Conservation (phyloP, 2,797 vertebrate species). For the Taeniopygia guttata region DNA sequence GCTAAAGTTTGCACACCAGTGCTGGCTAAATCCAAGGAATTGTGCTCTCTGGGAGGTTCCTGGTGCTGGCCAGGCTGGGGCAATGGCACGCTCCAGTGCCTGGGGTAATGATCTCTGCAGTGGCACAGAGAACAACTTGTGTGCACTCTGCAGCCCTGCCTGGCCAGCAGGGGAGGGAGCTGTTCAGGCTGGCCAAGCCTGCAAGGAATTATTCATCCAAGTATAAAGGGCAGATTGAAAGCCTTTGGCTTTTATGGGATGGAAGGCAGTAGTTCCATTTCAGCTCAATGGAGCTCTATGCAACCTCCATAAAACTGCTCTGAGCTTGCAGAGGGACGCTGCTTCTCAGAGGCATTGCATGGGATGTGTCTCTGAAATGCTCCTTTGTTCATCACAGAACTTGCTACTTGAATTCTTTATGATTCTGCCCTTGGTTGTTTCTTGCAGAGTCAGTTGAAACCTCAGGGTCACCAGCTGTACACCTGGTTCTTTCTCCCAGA, state of each 20-base stretch:
- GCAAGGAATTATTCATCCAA: slow-evolving; percentile 47
- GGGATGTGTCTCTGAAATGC: not conserved
- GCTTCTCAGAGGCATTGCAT: not conserved
- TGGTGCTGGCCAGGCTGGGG: not conserved
- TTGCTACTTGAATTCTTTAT: not conserved
- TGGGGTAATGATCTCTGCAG: not conserved
- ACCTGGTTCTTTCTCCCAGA: not conserved
- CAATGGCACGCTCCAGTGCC: not conserved
- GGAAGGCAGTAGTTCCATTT: slow-evolving; percentile 18
- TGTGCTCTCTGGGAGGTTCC: not conserved
- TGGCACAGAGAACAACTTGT: not conserved
- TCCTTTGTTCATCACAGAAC: not conserved
- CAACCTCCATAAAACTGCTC: not conserved
- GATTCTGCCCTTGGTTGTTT: not conserved
- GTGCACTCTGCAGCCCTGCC: not conserved
- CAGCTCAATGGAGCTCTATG: slow-evolving; percentile 34
- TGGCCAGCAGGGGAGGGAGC: not conserved
- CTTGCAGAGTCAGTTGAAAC: not conserved
- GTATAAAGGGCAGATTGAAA: slow-evolving; percentile 59
- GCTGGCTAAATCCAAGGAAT: not conserved
- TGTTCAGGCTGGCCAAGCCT: not conserved
- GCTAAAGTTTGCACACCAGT: not conserved
- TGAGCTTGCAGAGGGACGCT: not conserved
- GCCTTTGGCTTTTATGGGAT: slow-evolving; percentile 34
- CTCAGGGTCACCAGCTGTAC: not conserved